Conservation (phyloP, 2,888 invertebrate genomes). For the Entomobrya multifasciata region DNA sequence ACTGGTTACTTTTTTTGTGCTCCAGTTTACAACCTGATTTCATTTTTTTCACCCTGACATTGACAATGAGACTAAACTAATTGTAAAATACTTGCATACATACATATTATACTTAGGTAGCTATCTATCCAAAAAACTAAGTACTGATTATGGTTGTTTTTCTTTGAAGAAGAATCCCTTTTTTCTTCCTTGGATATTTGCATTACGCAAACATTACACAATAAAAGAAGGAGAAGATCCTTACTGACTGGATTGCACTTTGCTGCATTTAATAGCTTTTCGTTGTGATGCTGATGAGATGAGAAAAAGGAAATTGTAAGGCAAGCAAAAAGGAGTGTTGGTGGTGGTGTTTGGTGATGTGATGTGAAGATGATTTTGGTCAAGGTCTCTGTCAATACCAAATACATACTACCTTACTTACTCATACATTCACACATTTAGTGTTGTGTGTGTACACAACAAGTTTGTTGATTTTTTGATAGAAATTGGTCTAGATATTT, state of each 20-base stretch:
- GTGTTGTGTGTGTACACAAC: too few species aligned
- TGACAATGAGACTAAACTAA: slow-evolving; percentile 58
- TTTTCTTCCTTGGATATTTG: background rate
- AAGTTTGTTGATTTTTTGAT: too few species aligned
- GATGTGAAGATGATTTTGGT: slow-evolving; percentile 36
- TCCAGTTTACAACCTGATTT: slow-evolving; percentile 43
- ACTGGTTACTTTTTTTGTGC: background rate
- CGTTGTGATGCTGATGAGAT: too few species aligned
- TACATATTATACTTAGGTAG: too few species aligned
- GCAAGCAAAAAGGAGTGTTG: slow-evolving; percentile 14
- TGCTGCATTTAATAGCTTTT: slow-evolving; percentile 1
- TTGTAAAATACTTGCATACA: too few species aligned
- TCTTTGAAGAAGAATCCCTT: background rate
- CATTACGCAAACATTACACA: slow-evolving; percentile 36
- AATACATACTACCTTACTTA: too few species aligned
- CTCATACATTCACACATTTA: too few species aligned
- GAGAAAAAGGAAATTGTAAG: slow-evolving; percentile 14
- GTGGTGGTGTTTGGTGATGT: background rate
- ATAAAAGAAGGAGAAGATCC: background rate
- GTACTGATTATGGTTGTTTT: slow-evolving; percentile 1
- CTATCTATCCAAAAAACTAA: background rate
- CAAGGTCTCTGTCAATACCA: slow-evolving; percentile 51
- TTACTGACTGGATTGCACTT: background rate
- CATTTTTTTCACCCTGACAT: slow-evolving; percentile 60
- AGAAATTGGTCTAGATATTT: too few species aligned